Base-by-base conservation (phyloP, 1,140 invertebrate genomes). In the Neomicropteryx cornuta region DNA sequence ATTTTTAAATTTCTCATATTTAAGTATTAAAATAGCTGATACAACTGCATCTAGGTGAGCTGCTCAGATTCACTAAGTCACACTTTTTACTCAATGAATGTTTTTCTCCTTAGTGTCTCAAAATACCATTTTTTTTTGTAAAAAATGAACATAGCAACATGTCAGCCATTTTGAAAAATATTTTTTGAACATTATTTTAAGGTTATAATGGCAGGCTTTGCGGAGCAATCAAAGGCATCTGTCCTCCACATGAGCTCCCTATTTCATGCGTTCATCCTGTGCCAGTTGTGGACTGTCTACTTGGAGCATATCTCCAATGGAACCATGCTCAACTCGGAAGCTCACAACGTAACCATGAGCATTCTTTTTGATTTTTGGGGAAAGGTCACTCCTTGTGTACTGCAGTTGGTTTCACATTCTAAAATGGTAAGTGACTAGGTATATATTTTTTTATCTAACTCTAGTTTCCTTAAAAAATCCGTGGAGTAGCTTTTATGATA, bases 281-380 rank as follows among this genome's bases (percentile, higher is more conserved):
- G 84, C 50, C 84, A 89, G 78, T 66, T 99, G 31, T 99, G 96
- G 96, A 99, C 95, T 0, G 81, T 99, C 47, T 99, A 99, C 58
- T 79, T 97, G 58, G 96, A 98, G 62, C 85, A 91, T 63, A 70
- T 84, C 42, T 81, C 89, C 36, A 78, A 70, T 44, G 75, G 62
- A 46, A 76, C 73, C 52, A 56, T 66, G 50, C 76, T 74, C 42
- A 77, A 73, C 50, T 72, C 68, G 33, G 83, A 92, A 52, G 68
- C 75, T 34, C 77, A 83, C 53, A 70, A 77, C 50, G 65, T 79
- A 6, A 81, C 83, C 1, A 73, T 83, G 60, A 81, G 80, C 38
- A 86, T 92, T 45, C 72, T 97, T n/a, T 79, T 96, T 48, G 95
- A 99, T 63, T 99, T 99, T 71, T 99, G 96, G 96, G 85, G 85